Conservation (phyloP, 2,113 vertebrate genomes). For the Centrocercus urophasianus region DNA sequence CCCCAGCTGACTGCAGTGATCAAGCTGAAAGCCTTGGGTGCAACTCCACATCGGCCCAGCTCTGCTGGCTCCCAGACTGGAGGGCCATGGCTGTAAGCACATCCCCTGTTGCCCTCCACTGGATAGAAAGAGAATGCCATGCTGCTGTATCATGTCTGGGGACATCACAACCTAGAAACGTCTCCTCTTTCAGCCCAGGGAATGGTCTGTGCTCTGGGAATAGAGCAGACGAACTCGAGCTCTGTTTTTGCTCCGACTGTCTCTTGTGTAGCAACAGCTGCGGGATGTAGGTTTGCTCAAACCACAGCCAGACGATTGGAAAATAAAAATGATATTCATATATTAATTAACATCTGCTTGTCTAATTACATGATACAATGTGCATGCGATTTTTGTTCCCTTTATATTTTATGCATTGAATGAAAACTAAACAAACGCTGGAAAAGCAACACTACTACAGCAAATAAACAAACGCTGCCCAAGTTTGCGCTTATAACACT, state of each 20-base stretch:
- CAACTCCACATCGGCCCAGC: not conserved
- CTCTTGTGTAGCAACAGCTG: slow-evolving; percentile 52
- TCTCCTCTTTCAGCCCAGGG: slow-evolving; percentile 45
- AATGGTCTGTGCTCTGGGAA: not conserved
- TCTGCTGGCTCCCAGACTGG: not conserved
- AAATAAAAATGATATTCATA: slow-evolving; percentile 61
- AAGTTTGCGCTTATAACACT: not conserved
- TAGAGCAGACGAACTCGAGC: slow-evolving; percentile 32
- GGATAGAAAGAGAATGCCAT: slow-evolving; percentile 35
- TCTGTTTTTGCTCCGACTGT: slow-evolving; percentile 31
- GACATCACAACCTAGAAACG: slow-evolving; percentile 18
- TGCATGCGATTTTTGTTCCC: slow-evolving; percentile 51
- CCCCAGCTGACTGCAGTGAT: not conserved
- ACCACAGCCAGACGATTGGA: slow-evolving; percentile 66
- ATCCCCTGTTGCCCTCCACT: slow-evolving; percentile 61
- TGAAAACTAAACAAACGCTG: slow-evolving; percentile 62
- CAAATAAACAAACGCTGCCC: slow-evolving; percentile 28
- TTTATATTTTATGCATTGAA: slow-evolving; percentile 63
- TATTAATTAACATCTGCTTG: slow-evolving; percentile 65
- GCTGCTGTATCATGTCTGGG: not conserved
- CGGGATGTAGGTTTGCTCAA: slow-evolving; percentile 57
- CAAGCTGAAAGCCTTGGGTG: not conserved
- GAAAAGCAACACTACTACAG: slow-evolving; percentile 46
- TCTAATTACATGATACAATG: slow-evolving; percentile 56
- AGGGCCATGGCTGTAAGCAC: not conserved